phyloP scores from a whole-genome alignment of 2,888 invertebrate genomes.

The Sphaerophoria taeniata region DNA sequence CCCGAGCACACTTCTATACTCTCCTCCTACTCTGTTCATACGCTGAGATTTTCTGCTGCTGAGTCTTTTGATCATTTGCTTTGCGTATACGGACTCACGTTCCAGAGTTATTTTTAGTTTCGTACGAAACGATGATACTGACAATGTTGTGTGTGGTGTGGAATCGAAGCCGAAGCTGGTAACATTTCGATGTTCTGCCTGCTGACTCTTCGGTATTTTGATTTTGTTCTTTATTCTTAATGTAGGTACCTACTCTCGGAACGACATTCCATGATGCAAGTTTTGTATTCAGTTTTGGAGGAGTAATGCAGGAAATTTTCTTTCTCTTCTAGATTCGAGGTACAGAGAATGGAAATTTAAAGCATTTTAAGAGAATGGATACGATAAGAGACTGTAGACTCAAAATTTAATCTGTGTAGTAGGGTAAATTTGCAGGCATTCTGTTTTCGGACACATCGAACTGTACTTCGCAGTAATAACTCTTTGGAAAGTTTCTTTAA shows the following conservation, averaged over 20 bases:
- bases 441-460: background rate
- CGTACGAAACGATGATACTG: conserved; percentile 28
- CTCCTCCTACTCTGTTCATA: conserved; percentile 66
- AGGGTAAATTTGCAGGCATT: conserved; percentile 37
- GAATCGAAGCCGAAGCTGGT: conserved; percentile 32
- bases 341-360: conserved; percentile 46
- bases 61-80: conserved; percentile 66
- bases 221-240: conserved; percentile 10
- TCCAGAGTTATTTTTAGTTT: conserved; percentile 63
- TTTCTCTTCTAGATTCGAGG: conserved; percentile 52
- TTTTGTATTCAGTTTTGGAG: background rate
- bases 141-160: background rate
- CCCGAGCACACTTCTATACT: conserved; percentile 71
- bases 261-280: background rate
- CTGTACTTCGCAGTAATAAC: too few relatives aligned
- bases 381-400: conserved; percentile 49
- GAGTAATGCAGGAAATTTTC: conserved; percentile 43
- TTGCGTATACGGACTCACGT: conserved; percentile 30
- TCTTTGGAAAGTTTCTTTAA: too few relatives aligned
- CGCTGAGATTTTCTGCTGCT: conserved; percentile 60
- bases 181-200: background rate
- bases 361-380: conserved; percentile 43
- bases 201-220: conserved; percentile 1
- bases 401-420: background rate
- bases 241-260: conserved; percentile 26